Base-by-base conservation (phyloP, 2,113 vertebrate species). In the Neopipo cinnamomea region DNA sequence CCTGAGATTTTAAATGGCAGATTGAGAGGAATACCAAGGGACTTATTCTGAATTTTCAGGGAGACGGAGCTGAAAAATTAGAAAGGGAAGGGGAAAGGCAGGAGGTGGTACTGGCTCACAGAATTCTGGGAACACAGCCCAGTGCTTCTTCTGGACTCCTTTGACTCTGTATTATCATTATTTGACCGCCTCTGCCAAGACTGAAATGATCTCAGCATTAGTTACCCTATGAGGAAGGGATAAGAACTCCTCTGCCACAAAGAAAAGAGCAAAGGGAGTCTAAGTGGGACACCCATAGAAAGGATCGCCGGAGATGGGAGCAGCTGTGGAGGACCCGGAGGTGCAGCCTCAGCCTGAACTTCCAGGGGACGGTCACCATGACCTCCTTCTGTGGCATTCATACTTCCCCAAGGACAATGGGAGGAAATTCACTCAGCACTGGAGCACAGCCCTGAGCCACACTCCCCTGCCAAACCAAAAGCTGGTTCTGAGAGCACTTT, bases 311-410 rank as follows among this genome's bases (percentile, higher is more conserved):
- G 33, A 28, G 44, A 83, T 17, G 16, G 20, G n/a, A 67, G 41
- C 1, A 0, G 41, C 1, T 42, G 39, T 31, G 1, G 65, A n/a
- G 17, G 23, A 14, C 67, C 39, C 21, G 0, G n/a, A 0, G 2
- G 14, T 25, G 9, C 22, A 81, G 50, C 62, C n/a, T 15, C 1
- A 2, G 2, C 33, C 59, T 9, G 16, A 19, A 15, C 50, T 91
- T 71, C 73, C 73, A 50, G 50, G 35, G 27, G 28, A 75, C 8
- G 0, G 1, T 67, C n/a, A 31, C 28, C 28, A 4, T 52, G 50
- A 2, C 28, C 2, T 39, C 27, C 30, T 31, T 70, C 27, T 6
- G 10, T 2, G 0, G 27, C 46, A 25, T 52, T 83, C 21, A 12
- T 1, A 0, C 77, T 89, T 91, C 77, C 52, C 49, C 52, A 31